Evolutionary conservation across 2,888 invertebrate species (phyloP), one percentile per base, ranked within the genome.

Genomic region (Leptogaster cylindrica): DNA sequence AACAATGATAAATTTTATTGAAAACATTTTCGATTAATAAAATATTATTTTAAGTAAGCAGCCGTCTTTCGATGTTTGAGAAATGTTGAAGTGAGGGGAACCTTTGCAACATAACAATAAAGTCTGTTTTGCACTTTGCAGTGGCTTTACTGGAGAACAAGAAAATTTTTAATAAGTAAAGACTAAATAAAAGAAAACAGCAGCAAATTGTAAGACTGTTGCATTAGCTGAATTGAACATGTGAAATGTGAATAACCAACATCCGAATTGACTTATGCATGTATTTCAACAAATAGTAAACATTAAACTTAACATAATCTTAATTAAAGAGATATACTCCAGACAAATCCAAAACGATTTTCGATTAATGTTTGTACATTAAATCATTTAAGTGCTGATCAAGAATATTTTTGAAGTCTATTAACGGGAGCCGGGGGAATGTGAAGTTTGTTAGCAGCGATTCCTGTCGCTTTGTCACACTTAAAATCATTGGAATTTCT

Each of bases 211-310:
- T n/a, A n/a, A n/a, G n/a, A n/a, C 1, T 44, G 36, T 36, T 36
- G 2, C 10, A 36, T 36, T 36, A 36, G 36, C 6, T 12, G 12
- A 5, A 12, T 36, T 12, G 5, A 41, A n/a, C 1, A 8, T 3
- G n/a, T 44, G n/a, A 16, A 16, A 48, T 23, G 12, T 12, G 7
- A 48, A 20, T 27, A 14, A 50, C 16, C 16, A 3, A 12, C 16
- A 8, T 41, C 25, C 6, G 6, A 12, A 7, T 58, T 41, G 12
- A 23, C 58, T 58, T 58, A 58, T 58, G 25, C 58, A 58, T 58
- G 39, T 58, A 58, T 58, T 58, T 58, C 58, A 58, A 58, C 58
- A 58, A 39, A 58, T 23, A 58, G 41, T 39, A 58, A 58, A 36
- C 39, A 39, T 58, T 58, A 39, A 58, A 58, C 58, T 58, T 58